Evolutionary conservation across 2,113 vertebrate species (phyloP), one percentile per base, ranked within the genome.

Genomic region (Apodemus sylvaticus): DNA sequence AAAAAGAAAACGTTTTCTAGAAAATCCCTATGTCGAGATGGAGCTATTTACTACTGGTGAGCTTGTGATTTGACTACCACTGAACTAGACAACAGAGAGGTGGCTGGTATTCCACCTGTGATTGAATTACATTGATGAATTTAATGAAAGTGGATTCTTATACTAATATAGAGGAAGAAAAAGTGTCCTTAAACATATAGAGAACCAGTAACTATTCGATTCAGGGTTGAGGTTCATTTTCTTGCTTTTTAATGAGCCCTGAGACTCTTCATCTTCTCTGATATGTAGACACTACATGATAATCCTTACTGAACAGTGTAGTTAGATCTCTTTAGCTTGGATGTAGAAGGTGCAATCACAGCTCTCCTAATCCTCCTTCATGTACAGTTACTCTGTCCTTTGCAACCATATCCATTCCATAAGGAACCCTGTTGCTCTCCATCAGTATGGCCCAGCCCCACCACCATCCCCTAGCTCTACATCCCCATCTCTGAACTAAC

Each of bases 81-180:
- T 94, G 48, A 73, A 83, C 73, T 51, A 93, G 78, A 78, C 53
- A 89, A 70, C 29, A 77, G 66, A 62, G 0, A 73, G 9, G 60
- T 58, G 45, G 12, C 83, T 86, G 36, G 78, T 39, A 77, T 89
- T 91, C 82, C 64, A 53, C 81, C 26, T 78, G 1, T 90, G 42
- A 87, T 79, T 94, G 51, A 90, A 60, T 9, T 71, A 29, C 22
- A 91, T 45, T 85, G 39, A 93, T 82, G 55, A 5, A 91, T 74
- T 86, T 62, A 89, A 90, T 45, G 22, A 83, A 93, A 87, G n/a
- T 87, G 29, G 34, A 89, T 89, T 93, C 14, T 83, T 93, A 34
- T 42, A 93, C 62, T 74, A 68, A 89, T 64, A 91, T 55, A 94
- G 62, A 92, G 20, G 55, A 83, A 95, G 7, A 85, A 82, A 89